These are phyloP conservation scores for Panthera uncia DNA, from an alignment of 2,113 vertebrate species.

Conservation along the genomic window DNA sequence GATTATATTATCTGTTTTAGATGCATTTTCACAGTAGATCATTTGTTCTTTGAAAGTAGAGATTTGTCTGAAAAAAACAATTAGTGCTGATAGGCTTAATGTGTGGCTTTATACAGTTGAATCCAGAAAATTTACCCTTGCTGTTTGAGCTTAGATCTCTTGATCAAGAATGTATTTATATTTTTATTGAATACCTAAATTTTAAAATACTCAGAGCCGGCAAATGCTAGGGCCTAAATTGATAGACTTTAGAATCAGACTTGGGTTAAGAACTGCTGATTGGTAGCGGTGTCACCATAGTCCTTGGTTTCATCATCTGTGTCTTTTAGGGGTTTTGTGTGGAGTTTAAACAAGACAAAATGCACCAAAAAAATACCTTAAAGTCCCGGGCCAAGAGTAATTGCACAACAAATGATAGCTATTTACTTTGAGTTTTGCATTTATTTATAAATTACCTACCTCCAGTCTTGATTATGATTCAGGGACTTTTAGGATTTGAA, in stretches of 20 bases:
- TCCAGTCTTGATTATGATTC: slow-evolving; percentile 4
- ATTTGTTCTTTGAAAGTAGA: background rate
- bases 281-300: background rate
- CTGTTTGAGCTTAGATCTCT: slow-evolving; percentile 29
- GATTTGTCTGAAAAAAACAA: background rate
- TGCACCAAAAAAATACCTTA: background rate
- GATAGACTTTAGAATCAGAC: background rate
- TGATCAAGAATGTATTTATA: background rate
- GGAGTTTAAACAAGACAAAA: background rate
- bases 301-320: background rate
- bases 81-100: background rate
- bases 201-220: background rate
- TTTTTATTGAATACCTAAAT: slow-evolving; percentile 4
- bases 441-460: background rate
- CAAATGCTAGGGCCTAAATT: background rate
- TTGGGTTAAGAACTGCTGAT: slow-evolving; percentile 20
- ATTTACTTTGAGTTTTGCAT: background rate
- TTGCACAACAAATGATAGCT: background rate
- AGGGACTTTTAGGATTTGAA: background rate
- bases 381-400: background rate
- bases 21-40: background rate
- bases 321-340: background rate
- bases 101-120: background rate
- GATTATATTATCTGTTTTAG: slow-evolving; percentile 27
- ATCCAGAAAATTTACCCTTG: background rate